Base-by-base conservation (phyloP, 2,113 vertebrate species). In the Lasiurus borealis region DNA sequence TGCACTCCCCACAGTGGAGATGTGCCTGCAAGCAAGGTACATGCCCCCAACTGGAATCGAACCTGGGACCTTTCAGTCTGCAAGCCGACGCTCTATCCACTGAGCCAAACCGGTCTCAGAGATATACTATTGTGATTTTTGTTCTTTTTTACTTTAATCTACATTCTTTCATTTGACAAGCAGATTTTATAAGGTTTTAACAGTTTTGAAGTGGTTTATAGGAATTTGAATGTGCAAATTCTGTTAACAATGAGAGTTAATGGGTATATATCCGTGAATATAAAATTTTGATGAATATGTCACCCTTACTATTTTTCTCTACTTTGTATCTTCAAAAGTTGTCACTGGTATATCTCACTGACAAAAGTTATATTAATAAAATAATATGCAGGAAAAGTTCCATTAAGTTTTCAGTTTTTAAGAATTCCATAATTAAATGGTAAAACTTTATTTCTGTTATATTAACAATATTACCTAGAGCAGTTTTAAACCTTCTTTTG, bases 241-340 rank as follows among this genome's bases (percentile, higher is more conserved):
- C 34, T 54, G 31, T 85, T 85, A 93, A 80, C 8, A 84, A 90
- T 93, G 50, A 72, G 21, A 76, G 8, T 34, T 90, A 89, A 62
- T 88, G 31, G 95, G 93, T 31, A 48, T 88, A 76, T 54, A 84
- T 59, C 40, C 52, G 15, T 85, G 81, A 90, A 92, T 88, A n/a
- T 68, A 96, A 95, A 81, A 94, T 92, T 90, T 84, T 95, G 59
- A 92, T 94, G 73, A 90, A 71, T 69, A 66, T 92, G 10, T 81
- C 62, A 87, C 11, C 1, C 34, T 85, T 80, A 59, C 12, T 88
- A 68, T 78, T 96, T 94, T 85, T 1, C 27, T 87, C 25, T 59
- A 91, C 19, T 75, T 44, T 48, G 4, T 80, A 6, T 69, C 36
- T 62, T 86, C 57, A 87, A 69, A 91, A 84, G 19, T 81, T 46